Evolutionary conservation across 2,797 vertebrate genomes (phyloP).

Genomic region (Paedocypris micromegethes): DNA sequence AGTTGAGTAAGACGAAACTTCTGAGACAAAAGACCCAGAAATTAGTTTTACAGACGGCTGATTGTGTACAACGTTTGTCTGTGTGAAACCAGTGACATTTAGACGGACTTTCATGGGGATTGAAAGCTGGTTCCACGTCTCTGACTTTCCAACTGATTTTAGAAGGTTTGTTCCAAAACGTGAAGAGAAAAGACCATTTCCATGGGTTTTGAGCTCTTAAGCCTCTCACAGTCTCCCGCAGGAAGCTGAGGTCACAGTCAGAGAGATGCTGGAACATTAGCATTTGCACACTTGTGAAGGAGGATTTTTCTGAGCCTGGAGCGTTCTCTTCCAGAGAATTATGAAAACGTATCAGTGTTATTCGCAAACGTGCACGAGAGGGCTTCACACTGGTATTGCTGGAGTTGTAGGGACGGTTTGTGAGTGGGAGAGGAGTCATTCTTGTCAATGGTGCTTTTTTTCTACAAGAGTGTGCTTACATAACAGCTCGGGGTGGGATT

Average conservation of each 20-base stretch:
- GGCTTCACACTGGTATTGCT: neutral
- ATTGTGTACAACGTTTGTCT: conserved; percentile 27
- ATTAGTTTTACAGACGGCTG: conserved; percentile 3
- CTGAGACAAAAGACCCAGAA: conserved; percentile 1
- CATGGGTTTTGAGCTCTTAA: conserved; percentile 25
- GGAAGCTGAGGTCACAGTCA: conserved; percentile 26
- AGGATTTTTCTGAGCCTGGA: conserved; percentile 28
- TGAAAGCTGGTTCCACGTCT: conserved; percentile 22
- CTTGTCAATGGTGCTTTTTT: conserved; percentile 8
- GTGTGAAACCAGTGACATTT: conserved; percentile 40
- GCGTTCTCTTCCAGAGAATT: conserved; percentile 21
- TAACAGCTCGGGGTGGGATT: conserved; percentile 1
- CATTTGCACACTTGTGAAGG: conserved; percentile 53
- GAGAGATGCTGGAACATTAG: conserved; percentile 28
- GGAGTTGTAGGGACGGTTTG: neutral
- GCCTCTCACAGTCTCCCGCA: conserved; percentile 11
- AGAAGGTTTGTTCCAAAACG: conserved; percentile 13
- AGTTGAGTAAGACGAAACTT: neutral
- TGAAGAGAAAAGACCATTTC: conserved; percentile 15
- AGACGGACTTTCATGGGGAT: conserved; percentile 19
- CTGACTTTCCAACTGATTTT: conserved; percentile 12
- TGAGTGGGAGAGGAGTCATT: neutral
- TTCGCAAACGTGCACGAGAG: neutral
- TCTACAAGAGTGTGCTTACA: conserved; percentile 1
- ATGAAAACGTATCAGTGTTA: conserved; percentile 4